phyloP scores from a whole-genome alignment of 2,888 invertebrate species.

The Erebia aethiops region DNA sequence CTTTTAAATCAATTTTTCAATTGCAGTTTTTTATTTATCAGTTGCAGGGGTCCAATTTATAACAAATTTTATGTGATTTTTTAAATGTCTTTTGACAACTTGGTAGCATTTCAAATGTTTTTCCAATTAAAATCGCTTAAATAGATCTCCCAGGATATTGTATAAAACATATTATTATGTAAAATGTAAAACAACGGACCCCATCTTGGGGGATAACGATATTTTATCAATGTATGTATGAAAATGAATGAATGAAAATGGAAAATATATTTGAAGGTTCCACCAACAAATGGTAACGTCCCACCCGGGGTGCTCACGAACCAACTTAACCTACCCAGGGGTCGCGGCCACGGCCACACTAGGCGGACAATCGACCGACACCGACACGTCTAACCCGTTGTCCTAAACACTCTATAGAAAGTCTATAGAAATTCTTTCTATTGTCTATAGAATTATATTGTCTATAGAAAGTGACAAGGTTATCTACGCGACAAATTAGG shows the following conservation, averaged over 20 bases:
- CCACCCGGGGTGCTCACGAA: conserved; percentile 72
- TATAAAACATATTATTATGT: not conserved
- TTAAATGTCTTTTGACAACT: not conserved
- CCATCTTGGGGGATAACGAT: no score
- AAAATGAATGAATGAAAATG: no score
- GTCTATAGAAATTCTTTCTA: no score
- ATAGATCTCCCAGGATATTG: not conserved
- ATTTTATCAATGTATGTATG: not conserved
- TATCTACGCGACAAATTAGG: no score
- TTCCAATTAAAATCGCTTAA: not conserved
- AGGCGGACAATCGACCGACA: conserved; percentile 44
- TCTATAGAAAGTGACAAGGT: no score
- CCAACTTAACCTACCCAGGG: conserved; percentile 65
- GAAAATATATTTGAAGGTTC: not conserved
- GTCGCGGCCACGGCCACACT: conserved; percentile 52
- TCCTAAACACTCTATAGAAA: no score
- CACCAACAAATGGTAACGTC: conserved; percentile 35
- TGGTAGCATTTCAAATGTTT: not conserved
- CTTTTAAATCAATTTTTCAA: no score
- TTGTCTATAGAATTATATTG: no score
- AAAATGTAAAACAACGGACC: no score
- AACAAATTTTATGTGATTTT: no score
- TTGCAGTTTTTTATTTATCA: no score
- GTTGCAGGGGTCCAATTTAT: no score
- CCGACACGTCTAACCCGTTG: conserved; percentile 20